Conservation (phyloP, 2,797 vertebrate genomes). For the Molothrus aeneus region DNA sequence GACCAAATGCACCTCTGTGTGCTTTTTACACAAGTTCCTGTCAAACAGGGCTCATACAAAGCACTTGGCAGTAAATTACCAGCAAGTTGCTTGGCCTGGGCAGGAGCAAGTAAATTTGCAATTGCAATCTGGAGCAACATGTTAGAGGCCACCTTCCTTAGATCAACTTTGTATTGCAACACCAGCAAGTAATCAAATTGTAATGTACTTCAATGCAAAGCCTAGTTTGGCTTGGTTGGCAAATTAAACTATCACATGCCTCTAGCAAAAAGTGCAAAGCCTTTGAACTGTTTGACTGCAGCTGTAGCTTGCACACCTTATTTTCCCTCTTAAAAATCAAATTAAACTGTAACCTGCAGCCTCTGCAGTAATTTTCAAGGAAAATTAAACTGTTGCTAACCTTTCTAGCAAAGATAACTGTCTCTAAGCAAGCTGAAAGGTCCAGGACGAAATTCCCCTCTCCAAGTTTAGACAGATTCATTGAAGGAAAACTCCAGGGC, state of each 20-base stretch:
- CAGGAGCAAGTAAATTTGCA: constrained; percentile 41
- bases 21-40: not conserved
- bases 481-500: constrained; percentile 6
- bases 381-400: constrained; percentile 57
- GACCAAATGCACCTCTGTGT: not conserved
- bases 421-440: constrained; percentile 47
- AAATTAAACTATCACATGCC: constrained; percentile 57
- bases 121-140: constrained; percentile 37
- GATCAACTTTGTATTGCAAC: constrained; percentile 60
- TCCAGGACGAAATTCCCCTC: constrained; percentile 20
- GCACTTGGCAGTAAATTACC: not conserved
- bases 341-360: constrained; percentile 64
- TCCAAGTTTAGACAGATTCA: constrained; percentile 54
- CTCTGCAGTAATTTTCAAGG: constrained; percentile 44
- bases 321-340: constrained; percentile 64
- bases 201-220: constrained; percentile 57
- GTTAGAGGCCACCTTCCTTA: constrained; percentile 60
- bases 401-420: constrained; percentile 62
- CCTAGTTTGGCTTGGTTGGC: constrained; percentile 55
- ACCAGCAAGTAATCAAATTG: constrained; percentile 58
- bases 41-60: not conserved
- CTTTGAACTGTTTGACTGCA: constrained; percentile 65
- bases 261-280: constrained; percentile 58
- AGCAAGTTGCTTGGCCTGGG: not conserved
- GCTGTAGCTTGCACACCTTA: constrained; percentile 51